Evolutionary conservation across 2,113 vertebrate genomes (phyloP).

Genomic region (Oryzias melastigma): DNA sequence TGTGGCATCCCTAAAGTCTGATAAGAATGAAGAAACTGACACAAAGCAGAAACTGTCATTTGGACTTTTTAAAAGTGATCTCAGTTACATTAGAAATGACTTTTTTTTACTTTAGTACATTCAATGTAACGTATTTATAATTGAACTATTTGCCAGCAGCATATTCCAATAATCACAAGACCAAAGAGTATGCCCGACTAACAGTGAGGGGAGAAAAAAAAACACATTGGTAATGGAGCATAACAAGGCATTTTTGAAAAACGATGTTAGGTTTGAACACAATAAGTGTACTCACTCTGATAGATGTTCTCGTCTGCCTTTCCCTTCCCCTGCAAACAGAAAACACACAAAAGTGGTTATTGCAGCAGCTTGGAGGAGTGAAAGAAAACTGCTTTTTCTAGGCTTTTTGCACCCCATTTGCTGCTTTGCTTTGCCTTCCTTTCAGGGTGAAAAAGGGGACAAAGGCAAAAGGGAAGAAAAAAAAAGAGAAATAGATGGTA

Average conservation of each 20-base stretch:
- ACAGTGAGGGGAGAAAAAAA: conserved; percentile 16
- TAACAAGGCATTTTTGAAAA: conserved; percentile 56
- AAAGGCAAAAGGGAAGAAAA: conserved; percentile 13
- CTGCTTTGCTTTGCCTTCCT: conserved; percentile 21
- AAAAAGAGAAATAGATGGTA: not conserved
- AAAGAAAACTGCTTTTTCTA: conserved; percentile 45
- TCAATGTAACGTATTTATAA: conserved; percentile 26
- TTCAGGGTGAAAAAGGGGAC: conserved; percentile 15
- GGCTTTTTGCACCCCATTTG: conserved; percentile 32
- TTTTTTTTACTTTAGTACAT: conserved; percentile 10
- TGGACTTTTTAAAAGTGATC: no score
- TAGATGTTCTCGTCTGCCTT: conserved; percentile 62
- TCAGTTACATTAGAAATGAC: no score
- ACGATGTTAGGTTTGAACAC: conserved; percentile 60
- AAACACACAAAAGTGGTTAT: conserved; percentile 62
- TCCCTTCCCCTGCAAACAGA: conserved; percentile 69
- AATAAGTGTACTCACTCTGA: conserved; percentile 73
- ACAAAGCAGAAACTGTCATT: no score
- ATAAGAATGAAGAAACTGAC: no score
- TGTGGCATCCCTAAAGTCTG: no score
- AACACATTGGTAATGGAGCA: conserved; percentile 30
- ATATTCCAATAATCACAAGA: conserved; percentile 35
- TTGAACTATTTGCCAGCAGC: conserved; percentile 29
- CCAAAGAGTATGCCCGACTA: conserved; percentile 22
- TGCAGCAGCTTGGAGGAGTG: conserved; percentile 52